Evolutionary conservation across 2,888 invertebrate species (phyloP), one percentile per base, ranked within the genome.

Genomic region (Rhorus exstirpatorius): DNA sequence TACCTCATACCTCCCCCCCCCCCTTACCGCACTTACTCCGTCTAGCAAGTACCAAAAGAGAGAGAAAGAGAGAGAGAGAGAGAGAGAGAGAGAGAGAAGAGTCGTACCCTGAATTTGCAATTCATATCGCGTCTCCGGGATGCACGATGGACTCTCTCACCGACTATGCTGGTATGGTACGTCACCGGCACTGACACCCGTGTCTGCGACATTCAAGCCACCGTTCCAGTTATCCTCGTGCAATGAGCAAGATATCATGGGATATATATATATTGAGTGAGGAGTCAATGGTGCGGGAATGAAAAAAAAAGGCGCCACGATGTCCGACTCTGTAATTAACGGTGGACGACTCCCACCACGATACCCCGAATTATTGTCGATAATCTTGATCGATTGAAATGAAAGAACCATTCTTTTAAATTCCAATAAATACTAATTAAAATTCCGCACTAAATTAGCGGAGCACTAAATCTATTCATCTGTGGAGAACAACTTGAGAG

Each of bases 71-170:
- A 35, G 14, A 44, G 53, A 46, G n/a, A n/a, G 31, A 19, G 67
- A 10, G 35, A 51, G 21, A 72, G 17, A 35, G 14, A 44, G 53
- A 46, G n/a, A n/a, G 31, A 19, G 67, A 10, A 51, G 21, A 12
- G 67, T 26, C 65, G 31, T 70, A 70, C 55, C 77, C 80, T 55
- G 79, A 79, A 89, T 89, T 89, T 89, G 88, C 88, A 89, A 89
- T 89, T 89, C 88, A 89, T 89, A 89, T 87, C 88, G 87, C 79
- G 87, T 88, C 87, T 86, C 87, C 84, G 83, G 88, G 85, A 87
- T 87, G 86, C 87, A 83, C 87, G 87, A 87, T 87, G 85, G 86
- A 86, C 86, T 83, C 88, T 79, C 83, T 76, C 79, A 83, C 84
- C 79, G 19, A 8, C 4, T 51, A 77, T 71, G 44, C 19, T 49